These are phyloP conservation scores for Perodicticus potto DNA, from an alignment of 2,797 vertebrate genomes.

Conservation along the genomic window DNA sequence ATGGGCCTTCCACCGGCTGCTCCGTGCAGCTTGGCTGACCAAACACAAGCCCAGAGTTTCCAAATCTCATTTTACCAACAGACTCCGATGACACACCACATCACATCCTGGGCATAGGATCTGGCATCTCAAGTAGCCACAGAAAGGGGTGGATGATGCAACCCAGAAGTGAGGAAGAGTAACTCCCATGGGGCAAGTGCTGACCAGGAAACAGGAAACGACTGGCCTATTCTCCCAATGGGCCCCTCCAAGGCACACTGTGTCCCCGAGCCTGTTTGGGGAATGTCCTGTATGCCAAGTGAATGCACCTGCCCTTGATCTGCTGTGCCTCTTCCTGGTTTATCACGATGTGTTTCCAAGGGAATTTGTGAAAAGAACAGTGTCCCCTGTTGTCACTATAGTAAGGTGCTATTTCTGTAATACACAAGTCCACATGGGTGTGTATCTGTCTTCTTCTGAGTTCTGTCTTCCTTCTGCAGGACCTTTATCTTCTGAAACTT, in stretches of 20 bases:
- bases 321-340: not conserved
- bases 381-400: not conserved
- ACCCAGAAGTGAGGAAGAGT: not conserved
- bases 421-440: not conserved
- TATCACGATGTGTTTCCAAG: not conserved
- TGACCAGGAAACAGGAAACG: not conserved
- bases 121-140: not conserved
- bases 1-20: not conserved
- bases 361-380: not conserved
- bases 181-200: not conserved
- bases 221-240: not conserved
- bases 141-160: not conserved
- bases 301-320: not conserved
- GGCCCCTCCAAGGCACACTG: not conserved
- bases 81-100: not conserved
- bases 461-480: not conserved
- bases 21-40: not conserved
- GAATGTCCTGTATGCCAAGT: not conserved
- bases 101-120: not conserved
- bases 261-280: not conserved
- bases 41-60: not conserved
- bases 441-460: not conserved
- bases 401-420: not conserved
- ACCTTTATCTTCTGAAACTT: not conserved
- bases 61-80: not conserved